Evolutionary conservation across 1,140 invertebrate species (phyloP), one percentile per base, ranked within the genome.

Genomic region (Drosophila albomicans): DNA sequence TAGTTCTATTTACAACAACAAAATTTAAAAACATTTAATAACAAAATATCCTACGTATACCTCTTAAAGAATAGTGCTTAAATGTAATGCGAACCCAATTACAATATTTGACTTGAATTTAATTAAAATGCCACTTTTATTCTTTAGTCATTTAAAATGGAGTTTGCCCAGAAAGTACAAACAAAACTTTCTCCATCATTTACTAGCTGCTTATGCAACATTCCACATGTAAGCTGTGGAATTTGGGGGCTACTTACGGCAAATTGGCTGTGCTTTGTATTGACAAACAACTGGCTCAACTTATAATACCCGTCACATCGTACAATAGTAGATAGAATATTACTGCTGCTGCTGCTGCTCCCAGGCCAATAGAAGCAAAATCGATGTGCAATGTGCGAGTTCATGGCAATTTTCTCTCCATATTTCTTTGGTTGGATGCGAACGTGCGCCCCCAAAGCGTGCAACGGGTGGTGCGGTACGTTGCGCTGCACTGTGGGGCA

Each of bases 351-450:
- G 16, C 3, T 30, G 41, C 25, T 48, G 28, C 25, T 16, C 45
- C 10, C 13, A 20, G 11, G 20, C 38, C 46, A 49, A 56, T 65
- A 59, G 71, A 20, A 49, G 25, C 43, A 25, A 41, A 70, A 70
- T 63, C 66, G 58, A 75, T 75, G 65, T 68, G 43, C 65, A 61
- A 69, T 69, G 72, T 69, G 72, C 65, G 64, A 66, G 72, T 63
- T 68, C 58, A 70, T 75, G 32, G 51, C 66, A 75, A 75, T 75
- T 75, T 75, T 70, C 72, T 63, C 66, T 70, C 58, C 72, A 75
- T 69, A 74, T 68, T 74, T 56, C 41, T 62, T 25, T 38, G 16
- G 20, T 16, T 46, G 48, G 48, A 20, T 30, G 57, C 41, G 65
- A 74, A 74, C 71, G 71, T 74, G 71, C 15, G 52, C 62, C 15